Percentiles rank a stretch among this genome's conserved stretches.
These are phyloP conservation scores for Arvicanthis niloticus DNA, from an alignment of 2,113 vertebrate genomes.

Conservation along the genomic window DNA sequence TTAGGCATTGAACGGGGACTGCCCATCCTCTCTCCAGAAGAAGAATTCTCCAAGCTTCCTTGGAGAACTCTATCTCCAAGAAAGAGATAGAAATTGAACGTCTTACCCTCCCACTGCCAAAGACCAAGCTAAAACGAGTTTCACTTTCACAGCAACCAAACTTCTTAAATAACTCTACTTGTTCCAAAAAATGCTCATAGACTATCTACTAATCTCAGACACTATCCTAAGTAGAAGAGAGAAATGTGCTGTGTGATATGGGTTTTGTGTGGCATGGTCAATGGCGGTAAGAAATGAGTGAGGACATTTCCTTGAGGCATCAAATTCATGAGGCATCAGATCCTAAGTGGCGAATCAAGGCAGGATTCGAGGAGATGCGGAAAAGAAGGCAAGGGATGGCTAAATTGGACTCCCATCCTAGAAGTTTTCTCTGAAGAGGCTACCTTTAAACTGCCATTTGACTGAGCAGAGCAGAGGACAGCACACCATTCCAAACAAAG, in stretches of 20 bases:
- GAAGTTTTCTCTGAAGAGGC: not conserved
- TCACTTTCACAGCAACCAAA: not conserved
- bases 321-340: no score
- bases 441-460: not conserved
- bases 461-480: not conserved
- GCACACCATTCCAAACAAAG: not conserved
- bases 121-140: not conserved
- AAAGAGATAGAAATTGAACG: not conserved
- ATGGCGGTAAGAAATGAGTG: not conserved
- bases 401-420: not conserved
- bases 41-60: not conserved
- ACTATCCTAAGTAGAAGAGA: not conserved
- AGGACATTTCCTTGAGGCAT: not conserved
- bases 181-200: slow-evolving; percentile 39
- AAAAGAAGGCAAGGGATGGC: not conserved
- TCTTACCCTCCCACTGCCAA: not conserved
- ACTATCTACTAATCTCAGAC: not conserved
- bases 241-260: not conserved
- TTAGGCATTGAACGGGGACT: not conserved
- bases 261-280: not conserved
- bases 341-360: not conserved
- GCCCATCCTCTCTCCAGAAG: not conserved
- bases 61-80: not conserved
- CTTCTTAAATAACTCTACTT: not conserved
- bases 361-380: accelerated